Base-by-base conservation (phyloP, 92 coral and sea anemone genomes). In the Hydrozoanthus gracilis region DNA sequence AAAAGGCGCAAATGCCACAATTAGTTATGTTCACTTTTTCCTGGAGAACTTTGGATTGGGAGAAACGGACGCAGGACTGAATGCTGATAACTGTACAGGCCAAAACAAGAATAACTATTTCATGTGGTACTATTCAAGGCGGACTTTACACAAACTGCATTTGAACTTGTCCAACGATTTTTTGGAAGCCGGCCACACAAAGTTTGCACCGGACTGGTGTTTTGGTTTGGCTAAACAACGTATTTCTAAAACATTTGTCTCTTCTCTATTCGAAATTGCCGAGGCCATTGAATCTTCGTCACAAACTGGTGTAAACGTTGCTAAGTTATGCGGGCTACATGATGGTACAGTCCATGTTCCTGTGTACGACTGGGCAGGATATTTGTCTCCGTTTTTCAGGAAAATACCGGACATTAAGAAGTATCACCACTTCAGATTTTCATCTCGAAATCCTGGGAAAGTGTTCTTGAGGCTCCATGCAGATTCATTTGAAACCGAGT, bases 161-260 rank as follows among this genome's bases (percentile, higher is more conserved):
- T 20, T 52, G 51, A 66, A 76, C 2, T 15, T 76, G 27, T 35
- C 55, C 6, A 76, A 87, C 47, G 78, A 87, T 71, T 90, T 90
- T 50, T 65, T 87, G 1, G 47, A 87, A 49, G 82, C 88, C 14
- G 93, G 93, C 0, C 91, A 90, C 84, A 82, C 90, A 3, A 92
- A 92, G 49, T 90, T 92, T 79, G 91, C 88, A 20, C 93, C 93
- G 7, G 93, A 90, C 71, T 86, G 90, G 87, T 90, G 91, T 74
- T 90, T 90, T 51, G 93, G 95, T 4, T 45, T 90, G 14, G 51
- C 83, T 9, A 88, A 90, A 65, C 83, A 82, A 83, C 83, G 15
- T 0, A 82, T 51, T 8, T 51, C 62, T 15, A 49, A 18, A 49
- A 90, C 88, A 5, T 86, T 52, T 82, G 73, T 93, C 46, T 92